Base-by-base conservation (phyloP, 2,797 vertebrate genomes). In the Okamejei kenojei region DNA sequence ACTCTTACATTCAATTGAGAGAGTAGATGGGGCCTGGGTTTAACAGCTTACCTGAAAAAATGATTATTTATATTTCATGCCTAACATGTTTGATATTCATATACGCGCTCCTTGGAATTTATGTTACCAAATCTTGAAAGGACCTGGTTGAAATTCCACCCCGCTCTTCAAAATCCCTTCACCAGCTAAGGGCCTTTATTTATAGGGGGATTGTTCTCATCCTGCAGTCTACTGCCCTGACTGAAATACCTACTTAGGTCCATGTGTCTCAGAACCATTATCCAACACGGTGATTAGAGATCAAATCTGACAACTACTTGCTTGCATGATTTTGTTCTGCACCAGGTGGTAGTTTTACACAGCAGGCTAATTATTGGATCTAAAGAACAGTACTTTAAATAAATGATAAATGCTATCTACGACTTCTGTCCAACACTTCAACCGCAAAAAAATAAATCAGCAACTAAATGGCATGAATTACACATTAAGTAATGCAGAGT, bases 401-500 rank as follows among this genome's bases (percentile, higher is more conserved):
- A 61, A 84, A 84, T 84, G 54, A 84, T 26, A 84, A 58, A 10
- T 82, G 38, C 38, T 54, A 82, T 58, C 21, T 82, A 45, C 23
- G 21, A 54, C 81, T 84, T 84, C 81, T 29, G 10, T 58, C 23
- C 6, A 84, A 54, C 54, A 61, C 26, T 84, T 61, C 81, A 61
- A 84, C 45, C 2, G 23, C 23, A 61, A 58, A 84, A 29, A 61
- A 84, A 84, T 84, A 84, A 84, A 61, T 61, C 81, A 84, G 1
- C 10, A 26, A 84, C 54, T 61, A 58, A 84, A 58, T 84, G 81
- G 54, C 54, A 84, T 61, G 81, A 79, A 84, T 84, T 84, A 61
- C 54, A 84, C 81, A 61, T 84, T 29, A 84, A 84, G 54, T 84
- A 61, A 61, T 84, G 45, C 29, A 82, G 80, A 58, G 81, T 84